A percentile compares a stretch with the other conserved stretches of the same genome.
Evolutionary conservation across 2,888 invertebrate genomes (phyloP).

Genomic region (Amphipoea lucens): DNA sequence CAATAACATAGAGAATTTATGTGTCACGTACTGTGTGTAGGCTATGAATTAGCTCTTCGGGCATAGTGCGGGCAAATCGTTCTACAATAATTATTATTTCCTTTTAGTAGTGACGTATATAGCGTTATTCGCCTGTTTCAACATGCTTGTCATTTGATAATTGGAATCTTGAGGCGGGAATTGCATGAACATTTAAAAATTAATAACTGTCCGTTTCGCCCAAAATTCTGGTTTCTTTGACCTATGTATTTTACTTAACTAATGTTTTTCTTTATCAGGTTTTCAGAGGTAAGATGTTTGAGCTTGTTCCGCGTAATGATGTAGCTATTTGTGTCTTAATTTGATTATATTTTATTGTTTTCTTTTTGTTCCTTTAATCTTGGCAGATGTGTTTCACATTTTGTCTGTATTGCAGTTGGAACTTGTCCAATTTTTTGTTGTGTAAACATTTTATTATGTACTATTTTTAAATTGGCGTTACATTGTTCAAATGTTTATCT

Average conservation of each 20-base stretch:
- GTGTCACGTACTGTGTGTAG: slow-evolving; percentile 65
- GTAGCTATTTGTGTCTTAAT: slow-evolving; percentile 74
- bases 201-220: slow-evolving; percentile 31
- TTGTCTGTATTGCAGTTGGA: slow-evolving; percentile 56
- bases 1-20: slow-evolving; percentile 63
- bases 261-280: slow-evolving; percentile 86
- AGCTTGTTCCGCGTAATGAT: slow-evolving; percentile 80
- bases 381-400: slow-evolving; percentile 54
- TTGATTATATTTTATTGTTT: slow-evolving; percentile 70
- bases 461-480: slow-evolving; percentile 60
- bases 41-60: slow-evolving; percentile 62
- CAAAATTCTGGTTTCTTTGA: slow-evolving; percentile 69
- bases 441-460: slow-evolving; percentile 62
- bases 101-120: slow-evolving; percentile 57
- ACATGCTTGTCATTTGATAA: slow-evolving; percentile 65
- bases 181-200: slow-evolving; percentile 45
- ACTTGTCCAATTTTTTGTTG: slow-evolving; percentile 59
- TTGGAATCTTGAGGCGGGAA: slow-evolving; percentile 66
- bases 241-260: slow-evolving; percentile 68
- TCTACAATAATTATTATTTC: slow-evolving; percentile 44
- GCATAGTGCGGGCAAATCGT: slow-evolving; percentile 44
- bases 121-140: slow-evolving; percentile 61
- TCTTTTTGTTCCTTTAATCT: slow-evolving; percentile 53
- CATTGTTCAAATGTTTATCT: slow-evolving; percentile 59
- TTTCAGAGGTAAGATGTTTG: slow-evolving; percentile 86